phyloP scores from a whole-genome alignment of 2,113 vertebrate species.

The Aythya baeri region DNA sequence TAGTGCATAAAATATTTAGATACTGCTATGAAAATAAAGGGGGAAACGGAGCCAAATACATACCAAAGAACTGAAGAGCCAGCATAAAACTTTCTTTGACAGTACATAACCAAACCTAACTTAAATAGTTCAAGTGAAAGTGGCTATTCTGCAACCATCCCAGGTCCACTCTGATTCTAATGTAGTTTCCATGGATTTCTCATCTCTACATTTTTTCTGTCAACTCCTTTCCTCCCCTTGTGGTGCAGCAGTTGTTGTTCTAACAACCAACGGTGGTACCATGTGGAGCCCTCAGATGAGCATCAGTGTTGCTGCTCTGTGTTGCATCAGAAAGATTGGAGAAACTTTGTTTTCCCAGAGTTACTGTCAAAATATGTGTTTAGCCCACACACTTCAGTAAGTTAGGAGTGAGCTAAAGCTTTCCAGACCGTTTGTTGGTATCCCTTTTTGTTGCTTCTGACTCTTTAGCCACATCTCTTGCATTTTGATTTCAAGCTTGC shows the following conservation, averaged over 20 bases:
- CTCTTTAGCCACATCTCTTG: neutral
- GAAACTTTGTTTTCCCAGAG: neutral
- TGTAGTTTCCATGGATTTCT: neutral
- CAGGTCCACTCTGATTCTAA: neutral
- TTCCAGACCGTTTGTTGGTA: neutral
- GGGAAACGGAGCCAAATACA: neutral
- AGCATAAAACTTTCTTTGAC: conserved; percentile 2
- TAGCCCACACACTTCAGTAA: neutral
- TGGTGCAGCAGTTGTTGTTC: neutral
- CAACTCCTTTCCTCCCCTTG: neutral
- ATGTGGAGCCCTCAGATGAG: neutral
- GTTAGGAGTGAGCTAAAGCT: neutral
- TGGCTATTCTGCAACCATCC: neutral
- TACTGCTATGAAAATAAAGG: conserved; percentile 14
- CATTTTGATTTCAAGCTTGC: neutral
- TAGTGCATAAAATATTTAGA: conserved; percentile 37
- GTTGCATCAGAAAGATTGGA: neutral
- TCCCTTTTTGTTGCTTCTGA: neutral
- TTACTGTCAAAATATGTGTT: neutral
- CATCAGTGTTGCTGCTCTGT: neutral
- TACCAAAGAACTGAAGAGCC: neutral
- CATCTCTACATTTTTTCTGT: neutral
- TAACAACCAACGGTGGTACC: neutral
- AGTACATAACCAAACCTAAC: neutral
- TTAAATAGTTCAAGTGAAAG: neutral